Percentiles rank a stretch among this genome's conserved stretches.
Conservation (phyloP, 2,113 vertebrate species). For the Epinephelus fuscoguttatus region DNA sequence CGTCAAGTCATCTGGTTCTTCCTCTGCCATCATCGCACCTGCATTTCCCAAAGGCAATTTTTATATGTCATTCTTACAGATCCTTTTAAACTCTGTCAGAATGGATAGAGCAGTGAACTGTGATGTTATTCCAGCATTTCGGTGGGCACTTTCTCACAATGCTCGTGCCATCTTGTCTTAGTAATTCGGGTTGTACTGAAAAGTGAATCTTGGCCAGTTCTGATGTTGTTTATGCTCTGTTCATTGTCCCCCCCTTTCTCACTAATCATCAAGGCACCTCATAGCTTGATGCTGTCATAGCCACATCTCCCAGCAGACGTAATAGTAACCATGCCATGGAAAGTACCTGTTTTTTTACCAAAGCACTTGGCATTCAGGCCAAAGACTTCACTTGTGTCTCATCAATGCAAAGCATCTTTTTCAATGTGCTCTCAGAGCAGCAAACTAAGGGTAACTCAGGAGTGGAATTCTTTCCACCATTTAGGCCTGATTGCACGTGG, state of each 20-base stretch:
- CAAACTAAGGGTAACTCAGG: neutral
- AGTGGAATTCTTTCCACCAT: constrained; percentile 1
- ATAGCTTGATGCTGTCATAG: neutral
- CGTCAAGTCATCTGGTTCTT: neutral
- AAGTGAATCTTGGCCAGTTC: neutral
- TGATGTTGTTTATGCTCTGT: neutral
- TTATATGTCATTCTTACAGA: neutral
- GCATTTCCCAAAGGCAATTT: neutral
- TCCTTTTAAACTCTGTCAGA: neutral
- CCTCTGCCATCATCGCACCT: neutral
- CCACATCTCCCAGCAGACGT: neutral
- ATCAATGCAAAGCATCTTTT: constrained; percentile 23
- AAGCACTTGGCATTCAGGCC: neutral
- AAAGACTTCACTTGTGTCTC: constrained; percentile 8
- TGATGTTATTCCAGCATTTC: neutral
- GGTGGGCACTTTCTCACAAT: neutral
- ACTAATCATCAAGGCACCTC: neutral
- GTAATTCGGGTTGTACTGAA: neutral
- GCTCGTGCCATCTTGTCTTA: neutral
- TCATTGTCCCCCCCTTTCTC: neutral
- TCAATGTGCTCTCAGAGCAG: neutral
- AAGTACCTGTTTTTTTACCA: neutral
- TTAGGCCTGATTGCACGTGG: constrained; percentile 28
- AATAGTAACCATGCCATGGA: neutral
- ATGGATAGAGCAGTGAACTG: neutral